These are phyloP conservation scores for Hyperoplus immaculatus DNA, from an alignment of 2,797 vertebrate species.

Conservation along the genomic window DNA sequence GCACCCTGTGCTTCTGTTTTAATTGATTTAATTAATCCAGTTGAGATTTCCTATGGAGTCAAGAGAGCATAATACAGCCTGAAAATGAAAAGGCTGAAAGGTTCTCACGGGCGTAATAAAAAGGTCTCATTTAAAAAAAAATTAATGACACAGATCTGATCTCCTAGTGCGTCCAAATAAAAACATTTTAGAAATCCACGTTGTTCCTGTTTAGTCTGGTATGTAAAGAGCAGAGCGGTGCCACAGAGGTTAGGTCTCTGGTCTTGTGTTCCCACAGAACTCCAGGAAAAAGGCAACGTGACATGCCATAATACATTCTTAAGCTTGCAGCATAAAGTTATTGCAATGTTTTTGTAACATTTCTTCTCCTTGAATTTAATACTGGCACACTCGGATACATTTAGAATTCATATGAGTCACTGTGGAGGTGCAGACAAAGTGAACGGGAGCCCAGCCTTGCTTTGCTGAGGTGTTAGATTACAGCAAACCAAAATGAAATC, in stretches of 20 bases:
- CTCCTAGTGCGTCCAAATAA: conserved; percentile 38
- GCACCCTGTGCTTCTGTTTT: conserved; percentile 63
- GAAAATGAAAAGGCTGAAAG: conserved; percentile 66
- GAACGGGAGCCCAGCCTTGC: background rate
- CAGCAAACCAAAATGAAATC: background rate
- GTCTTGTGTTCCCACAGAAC: conserved; percentile 7
- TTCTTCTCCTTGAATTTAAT: background rate
- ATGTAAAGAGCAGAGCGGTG: conserved; percentile 11
- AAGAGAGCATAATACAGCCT: conserved; percentile 68
- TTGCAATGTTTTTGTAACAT: conserved; percentile 9
- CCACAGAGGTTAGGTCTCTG: conserved; percentile 9
- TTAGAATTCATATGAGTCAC: conserved; percentile 1
- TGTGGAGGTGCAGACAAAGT: background rate
- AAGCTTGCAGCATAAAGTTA: conserved; percentile 10
- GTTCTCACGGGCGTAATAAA: conserved; percentile 61
- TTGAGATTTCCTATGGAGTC: conserved; percentile 71
- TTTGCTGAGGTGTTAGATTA: background rate
- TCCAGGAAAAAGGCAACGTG: background rate
- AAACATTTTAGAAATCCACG: conserved; percentile 4
- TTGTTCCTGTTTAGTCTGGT: conserved; percentile 28
- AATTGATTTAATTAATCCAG: conserved; percentile 79
- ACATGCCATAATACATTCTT: background rate
- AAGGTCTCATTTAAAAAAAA: conserved; percentile 67
- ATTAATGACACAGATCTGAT: conserved; percentile 68
- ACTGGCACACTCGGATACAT: background rate